Base-by-base conservation (phyloP, 2,888 invertebrate genomes). In the Rosalia funebris region DNA sequence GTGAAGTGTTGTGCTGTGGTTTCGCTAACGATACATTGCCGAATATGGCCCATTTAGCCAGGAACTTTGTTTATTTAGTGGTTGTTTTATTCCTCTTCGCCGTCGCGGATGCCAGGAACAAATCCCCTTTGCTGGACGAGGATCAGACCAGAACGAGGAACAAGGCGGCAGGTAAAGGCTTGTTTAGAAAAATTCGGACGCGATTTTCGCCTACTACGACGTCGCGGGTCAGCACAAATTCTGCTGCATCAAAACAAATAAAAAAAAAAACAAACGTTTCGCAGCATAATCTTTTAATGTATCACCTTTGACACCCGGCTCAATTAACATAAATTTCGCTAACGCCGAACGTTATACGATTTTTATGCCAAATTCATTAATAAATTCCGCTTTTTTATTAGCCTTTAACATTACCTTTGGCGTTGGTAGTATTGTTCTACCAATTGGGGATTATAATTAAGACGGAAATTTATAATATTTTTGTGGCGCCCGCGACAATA, bases 91-190 rank as follows among this genome's bases (percentile, higher is more conserved):
- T 60, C 59, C 57, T 63, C 50, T 41, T 62, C 46, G 57, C 46
- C 16, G 11, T 60, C 14, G 69, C 57, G 25, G 62, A 64, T 25
- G 70, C 71, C 36, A 75, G 79, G 69, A 75, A 70, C 69, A 77
- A 74, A 60, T 67, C 77, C 45, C 79, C 79, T n/a, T 69, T 79
- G 14, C 47, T 78, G 19, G 77, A 77, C 54, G 79, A 79, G 19
- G 78, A 77, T 32, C 71, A 69, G 37, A 65, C 71, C 34, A 75
- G 75, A 58, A 72, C 74, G 11, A 74, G 75, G 66, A 78, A 78
- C 62, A 79, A 77, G 66, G 75, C 78, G 17, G 79, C 79, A 72
- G 79, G 79, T 79, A 69, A 63, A 72, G 1, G 11, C 10, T 5
- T 25, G 25, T n/a, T n/a, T n/a, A n/a, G n/a, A n/a, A n/a, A n/a